Base-by-base conservation (phyloP, 2,888 invertebrate genomes). In the Spisula subtruncata region DNA sequence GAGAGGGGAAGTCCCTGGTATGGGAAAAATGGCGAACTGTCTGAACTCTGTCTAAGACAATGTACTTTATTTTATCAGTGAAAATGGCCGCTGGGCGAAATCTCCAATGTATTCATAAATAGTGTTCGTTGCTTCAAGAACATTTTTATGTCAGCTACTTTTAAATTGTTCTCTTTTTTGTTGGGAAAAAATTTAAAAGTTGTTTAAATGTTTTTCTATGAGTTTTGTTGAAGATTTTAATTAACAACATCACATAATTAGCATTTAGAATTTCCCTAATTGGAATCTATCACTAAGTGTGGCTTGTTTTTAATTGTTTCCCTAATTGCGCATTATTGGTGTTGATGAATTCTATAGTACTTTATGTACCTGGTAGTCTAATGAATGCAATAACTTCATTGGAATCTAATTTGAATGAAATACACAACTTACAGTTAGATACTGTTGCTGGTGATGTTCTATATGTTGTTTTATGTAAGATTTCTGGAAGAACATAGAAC, bases 11-110 rank as follows among this genome's bases (percentile, higher is more conserved):
- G 32, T 35, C 75, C 29, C 32, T 75, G 12, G 29, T 75, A 75
- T 75, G 75, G 75, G 75, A 75, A 75, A 75, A 71, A 32, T 75
- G 16, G 29, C 25, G 75, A 75, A 75, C 75, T 75, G 32, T 75
- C 25, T 32, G 75, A 75, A 35, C 75, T 18, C 75, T 75, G 75
- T 75, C 75, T 32, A 75, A 10, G 32, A 75, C 35, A 35, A 75
- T 75, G 75, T 75, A 75, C 35, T 75, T 75, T 75, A 75, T 35
- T 75, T 75, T 35, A 75, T 35, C 75, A 35, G 75, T 18, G 32
- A 75, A 75, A 75, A 32, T 32, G 16, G 75, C 75, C 35, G 32
- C 32, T n/a, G 14, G 35, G 75, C 32, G 0, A 75, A 75, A 35
- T 8, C 35, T 32, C 18, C 18, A 75, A 75, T 35, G 18, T 75